Percentiles rank a stretch among this genome's conserved stretches.
phyloP scores from a whole-genome alignment of 2,113 vertebrate species.

The Lycaon pictus region DNA sequence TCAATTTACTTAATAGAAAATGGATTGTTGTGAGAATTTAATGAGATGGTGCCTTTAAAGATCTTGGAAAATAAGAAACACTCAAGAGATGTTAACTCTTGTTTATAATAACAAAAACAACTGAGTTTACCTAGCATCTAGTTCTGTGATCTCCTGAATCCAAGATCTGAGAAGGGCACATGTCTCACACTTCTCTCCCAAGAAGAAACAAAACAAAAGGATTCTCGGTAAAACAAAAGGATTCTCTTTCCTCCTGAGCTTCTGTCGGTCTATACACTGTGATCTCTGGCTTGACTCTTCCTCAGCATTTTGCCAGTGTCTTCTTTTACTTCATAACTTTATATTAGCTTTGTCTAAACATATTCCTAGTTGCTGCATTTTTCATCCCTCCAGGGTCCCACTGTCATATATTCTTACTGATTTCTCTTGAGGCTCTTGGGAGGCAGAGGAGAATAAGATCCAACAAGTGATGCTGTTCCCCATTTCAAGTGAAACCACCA shows the following conservation, averaged over 20 bases:
- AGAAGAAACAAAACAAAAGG: background rate
- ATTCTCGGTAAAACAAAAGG: background rate
- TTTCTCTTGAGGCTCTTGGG: background rate
- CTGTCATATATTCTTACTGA: background rate
- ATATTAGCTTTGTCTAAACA: background rate
- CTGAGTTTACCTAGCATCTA: background rate
- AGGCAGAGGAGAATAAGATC: background rate
- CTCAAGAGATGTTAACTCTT: background rate
- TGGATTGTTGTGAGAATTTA: background rate
- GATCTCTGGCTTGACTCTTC: background rate
- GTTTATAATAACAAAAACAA: background rate
- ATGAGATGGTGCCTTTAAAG: slow-evolving; percentile 6
- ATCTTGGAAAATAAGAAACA: background rate
- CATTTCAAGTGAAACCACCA: background rate
- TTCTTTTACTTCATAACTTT: background rate
- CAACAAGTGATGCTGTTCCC: background rate
- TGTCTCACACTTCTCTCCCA: background rate
- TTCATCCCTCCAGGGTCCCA: background rate
- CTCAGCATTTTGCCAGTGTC: background rate
- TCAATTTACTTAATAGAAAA: slow-evolving; percentile 26
- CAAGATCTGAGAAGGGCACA: background rate
- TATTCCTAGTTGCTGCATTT: background rate
- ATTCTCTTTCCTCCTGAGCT: background rate
- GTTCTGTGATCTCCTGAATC: background rate
- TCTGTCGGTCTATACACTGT: background rate